Conservation (phyloP, 37 sponge, comb jelly and placozoan species). For the Beroe ovata region DNA sequence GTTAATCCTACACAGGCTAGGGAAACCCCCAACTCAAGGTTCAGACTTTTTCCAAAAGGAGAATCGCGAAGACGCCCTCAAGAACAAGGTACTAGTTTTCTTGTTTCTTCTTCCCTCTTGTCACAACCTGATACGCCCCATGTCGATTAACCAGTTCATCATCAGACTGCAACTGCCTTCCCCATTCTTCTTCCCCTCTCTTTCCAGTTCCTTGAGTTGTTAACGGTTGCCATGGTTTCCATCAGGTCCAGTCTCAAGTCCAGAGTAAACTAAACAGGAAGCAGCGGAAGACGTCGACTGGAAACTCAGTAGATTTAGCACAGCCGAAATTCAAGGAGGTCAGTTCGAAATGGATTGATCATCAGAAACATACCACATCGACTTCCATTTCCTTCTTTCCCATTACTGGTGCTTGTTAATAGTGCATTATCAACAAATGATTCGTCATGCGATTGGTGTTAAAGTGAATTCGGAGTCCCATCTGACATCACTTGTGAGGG, state of each 20-base stretch:
- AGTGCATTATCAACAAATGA: too few species aligned
- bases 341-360: too few species aligned
- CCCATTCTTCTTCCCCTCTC: background rate
- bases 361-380: too few species aligned
- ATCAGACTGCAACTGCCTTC: too few species aligned
- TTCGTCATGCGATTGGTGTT: too few species aligned
- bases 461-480: too few species aligned
- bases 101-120: too few species aligned
- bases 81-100: conserved; percentile 47
- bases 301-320: background rate
- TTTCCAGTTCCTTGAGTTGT: background rate
- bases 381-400: too few species aligned
- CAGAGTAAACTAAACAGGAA: conserved; percentile 27
- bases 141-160: too few species aligned
- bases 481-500: too few species aligned
- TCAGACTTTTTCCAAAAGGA: conserved; percentile 58
- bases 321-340: conserved; percentile 63
- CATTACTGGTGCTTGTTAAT: too few species aligned
- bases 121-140: too few species aligned
- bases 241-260: conserved; percentile 45
- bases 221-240: background rate
- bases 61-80: conserved; percentile 37
- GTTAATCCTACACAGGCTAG: background rate
- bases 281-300: conserved; percentile 25
- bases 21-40: background rate